Base-by-base conservation (phyloP, 2,113 vertebrate genomes). In the Pelecanus crispus region DNA sequence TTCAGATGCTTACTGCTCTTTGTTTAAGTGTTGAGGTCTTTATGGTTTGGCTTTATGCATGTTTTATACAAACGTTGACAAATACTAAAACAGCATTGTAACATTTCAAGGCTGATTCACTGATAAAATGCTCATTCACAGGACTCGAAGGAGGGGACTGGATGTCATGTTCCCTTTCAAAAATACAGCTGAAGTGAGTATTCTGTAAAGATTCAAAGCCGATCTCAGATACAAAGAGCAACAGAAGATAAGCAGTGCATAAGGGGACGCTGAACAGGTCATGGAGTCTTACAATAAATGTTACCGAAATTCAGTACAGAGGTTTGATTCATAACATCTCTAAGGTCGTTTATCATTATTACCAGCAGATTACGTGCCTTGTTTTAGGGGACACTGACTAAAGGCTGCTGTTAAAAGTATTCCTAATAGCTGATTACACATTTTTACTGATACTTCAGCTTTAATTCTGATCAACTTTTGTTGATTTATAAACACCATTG, bases 391-490 rank as follows among this genome's bases (percentile, higher is more conserved):
- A 96, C 95, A 77, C 55, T 88, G 82, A 94, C 58, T 78, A 47
- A 95, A 95, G 70, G 80, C 55, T 79, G 70, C 88, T 78, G 79
- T 88, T 97, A 58, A 88, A 96, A 94, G 77, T 81, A 78, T 66
- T 96, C 81, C 90, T 96, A 96, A 94, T 79, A 95, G 91, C 81
- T 79, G 75, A 94, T 97, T 82, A 95, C 77, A 87, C 42, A 62
- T 94, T 95, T 95, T 94, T 94, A 85, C 28, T 19, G 84, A 94
- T 56, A 94, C 75, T 96, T 95, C 92, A 92, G 85, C n/a, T 84
- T 95, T 95, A 94, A 94, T 95, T 94, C 85, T 92, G 90, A 96
- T 82, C 84, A 97, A 75, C 89, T 95, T 95, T 88, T 95, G 90
- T 80, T 97, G 93, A 96, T 97, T 95, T 97, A 92, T 90, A 96